Base-by-base conservation (phyloP, 2,113 vertebrate species). In the Dermatemys mawii region DNA sequence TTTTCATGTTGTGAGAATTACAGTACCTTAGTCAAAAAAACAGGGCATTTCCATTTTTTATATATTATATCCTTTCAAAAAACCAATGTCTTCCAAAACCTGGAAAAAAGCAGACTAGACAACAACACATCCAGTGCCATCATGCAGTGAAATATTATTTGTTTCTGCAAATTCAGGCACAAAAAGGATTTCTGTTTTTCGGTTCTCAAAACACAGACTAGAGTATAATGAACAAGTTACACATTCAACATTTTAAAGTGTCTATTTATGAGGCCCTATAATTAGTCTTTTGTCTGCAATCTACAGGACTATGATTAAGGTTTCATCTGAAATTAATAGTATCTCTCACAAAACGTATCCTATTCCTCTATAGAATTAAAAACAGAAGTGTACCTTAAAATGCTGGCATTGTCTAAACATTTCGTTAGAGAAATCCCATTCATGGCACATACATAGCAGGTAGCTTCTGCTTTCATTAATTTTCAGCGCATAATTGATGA, bases 1-100 rank as follows among this genome's bases (percentile, higher is more conserved):
- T 96, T 96, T 97, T 97, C 97, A 97, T 95, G 96, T 96, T 96
- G 96, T 86, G 97, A 97, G 97, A 97, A 97, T 97, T 97, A 96
- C 83, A 95, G 94, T 96, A 97, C 96, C 95, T 97, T 95, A 95
- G 88, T 96, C 88, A 92, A 97, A 97, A 95, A 97, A 95, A 94
- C 70, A 94, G 95, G 96, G 94, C 85, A 29, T 97, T 98, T 95
- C 88, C 94, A 96, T 93, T 91, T 94, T 96, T 96, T 95, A 88
- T 90, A 92, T 83, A 94, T 93, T 90, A 94, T 14, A 92, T 79
- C 35, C 41, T 84, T 90, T 38, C 55, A 79, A 86, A 51, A 78
- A 50, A 1, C 3, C 78, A 44, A 0, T 49, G 35, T 90, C 93
- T 93, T 93, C 84, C 78, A 79, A 92, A 96, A 57, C 8, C 26